Percentiles rank a stretch among this genome's conserved stretches.
These are phyloP conservation scores for Spilosoma lubricipeda DNA, from an alignment of 2,888 invertebrate species.

Conservation along the genomic window DNA sequence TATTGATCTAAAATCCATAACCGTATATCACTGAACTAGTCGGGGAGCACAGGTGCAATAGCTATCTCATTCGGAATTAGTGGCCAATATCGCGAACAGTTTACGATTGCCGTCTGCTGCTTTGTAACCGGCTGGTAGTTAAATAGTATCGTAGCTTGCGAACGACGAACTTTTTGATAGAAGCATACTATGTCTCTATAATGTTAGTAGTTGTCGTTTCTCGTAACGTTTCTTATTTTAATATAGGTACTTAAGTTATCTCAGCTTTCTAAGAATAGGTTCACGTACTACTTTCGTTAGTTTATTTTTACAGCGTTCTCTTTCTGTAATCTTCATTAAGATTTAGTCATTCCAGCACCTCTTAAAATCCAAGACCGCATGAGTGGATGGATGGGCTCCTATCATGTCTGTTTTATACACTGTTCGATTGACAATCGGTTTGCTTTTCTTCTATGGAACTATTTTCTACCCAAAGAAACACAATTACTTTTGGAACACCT, in stretches of 20 bases:
- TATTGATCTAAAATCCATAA: conserved; percentile 52
- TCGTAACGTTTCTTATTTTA: not conserved
- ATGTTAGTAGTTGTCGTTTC: not conserved
- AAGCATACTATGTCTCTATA: not conserved
- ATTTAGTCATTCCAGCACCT: not conserved
- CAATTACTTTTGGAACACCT: too few relatives aligned
- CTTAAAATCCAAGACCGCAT: not conserved
- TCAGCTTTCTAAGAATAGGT: not conserved
- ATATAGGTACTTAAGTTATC: not conserved
- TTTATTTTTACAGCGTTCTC: not conserved
- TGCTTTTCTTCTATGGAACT: too few relatives aligned
- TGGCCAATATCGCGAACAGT: conserved; percentile 73
- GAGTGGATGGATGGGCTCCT: not conserved
- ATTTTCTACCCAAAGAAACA: too few relatives aligned
- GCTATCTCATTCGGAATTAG: conserved; percentile 76
- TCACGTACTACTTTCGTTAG: not conserved
- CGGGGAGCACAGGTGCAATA: conserved; percentile 73
- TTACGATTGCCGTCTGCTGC: conserved; percentile 59
- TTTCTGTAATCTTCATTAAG: too few relatives aligned
- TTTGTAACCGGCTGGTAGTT: conserved; percentile 32
- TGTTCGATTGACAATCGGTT: not conserved
- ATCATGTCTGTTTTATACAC: not conserved
- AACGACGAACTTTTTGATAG: conserved; percentile 17
- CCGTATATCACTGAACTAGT: conserved; percentile 67
- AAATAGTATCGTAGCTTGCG: conserved; percentile 29